Conservation (phyloP, 2,113 vertebrate genomes). For the Synchiropus splendidus region DNA sequence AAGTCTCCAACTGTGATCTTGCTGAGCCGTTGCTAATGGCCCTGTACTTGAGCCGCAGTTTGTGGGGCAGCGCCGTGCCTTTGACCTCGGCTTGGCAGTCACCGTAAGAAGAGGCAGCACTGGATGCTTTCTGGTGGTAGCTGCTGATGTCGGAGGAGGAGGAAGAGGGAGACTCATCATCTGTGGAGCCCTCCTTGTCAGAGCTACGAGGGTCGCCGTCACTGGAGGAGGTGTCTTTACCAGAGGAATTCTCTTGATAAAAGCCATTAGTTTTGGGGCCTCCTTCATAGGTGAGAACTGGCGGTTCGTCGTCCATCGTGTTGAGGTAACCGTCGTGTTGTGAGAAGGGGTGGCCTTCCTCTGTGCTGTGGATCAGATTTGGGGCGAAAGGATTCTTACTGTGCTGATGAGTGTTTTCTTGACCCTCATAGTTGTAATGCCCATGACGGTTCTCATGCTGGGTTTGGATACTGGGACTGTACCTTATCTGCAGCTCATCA, state of each 20-base stretch:
- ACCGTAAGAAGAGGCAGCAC: constrained; percentile 4
- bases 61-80: constrained; percentile 72
- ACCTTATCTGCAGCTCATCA: constrained; percentile 37
- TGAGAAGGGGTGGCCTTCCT: constrained; percentile 54
- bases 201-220: constrained; percentile 65
- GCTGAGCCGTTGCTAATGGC: constrained; percentile 52
- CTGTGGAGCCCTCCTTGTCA: constrained; percentile 68
- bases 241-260: constrained; percentile 60
- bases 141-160: constrained; percentile 58
- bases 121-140: constrained; percentile 42
- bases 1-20: constrained; percentile 34
- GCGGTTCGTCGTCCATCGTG: constrained; percentile 63
- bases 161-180: constrained; percentile 61
- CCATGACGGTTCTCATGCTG: constrained; percentile 31
- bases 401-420: constrained; percentile 1
- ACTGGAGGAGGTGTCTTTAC: constrained; percentile 66
- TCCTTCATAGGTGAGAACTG: constrained; percentile 63
- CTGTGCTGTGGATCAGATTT: constrained; percentile 56
- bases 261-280: constrained; percentile 43
- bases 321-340: constrained; percentile 59
- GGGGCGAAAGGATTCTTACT: constrained; percentile 56
- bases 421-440: too few relatives aligned
- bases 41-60: constrained; percentile 74
- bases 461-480: constrained; percentile 14
- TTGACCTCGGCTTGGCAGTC: constrained; percentile 56